Evolutionary conservation across 1,140 invertebrate species (phyloP).

Genomic region (Trichoplusia ni): DNA sequence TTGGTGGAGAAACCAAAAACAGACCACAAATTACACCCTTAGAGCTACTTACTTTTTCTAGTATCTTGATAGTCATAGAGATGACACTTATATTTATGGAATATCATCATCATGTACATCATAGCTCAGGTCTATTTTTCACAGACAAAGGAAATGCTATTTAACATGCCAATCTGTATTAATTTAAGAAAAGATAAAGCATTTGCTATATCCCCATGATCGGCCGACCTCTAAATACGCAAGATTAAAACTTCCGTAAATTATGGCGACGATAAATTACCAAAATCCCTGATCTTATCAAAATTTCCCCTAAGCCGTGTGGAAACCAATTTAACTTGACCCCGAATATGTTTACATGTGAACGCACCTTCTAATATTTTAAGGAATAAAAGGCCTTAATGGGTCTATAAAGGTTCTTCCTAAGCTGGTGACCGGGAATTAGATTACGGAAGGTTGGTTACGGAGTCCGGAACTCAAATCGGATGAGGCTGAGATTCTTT

Average conservation of each 20-base stretch:
- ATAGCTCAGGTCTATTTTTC: no score
- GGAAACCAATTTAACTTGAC: conserved; percentile 14
- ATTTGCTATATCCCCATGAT: neutral
- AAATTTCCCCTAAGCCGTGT: conserved; percentile 2
- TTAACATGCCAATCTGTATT: no score
- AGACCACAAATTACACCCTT: no score
- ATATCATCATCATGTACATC: no score
- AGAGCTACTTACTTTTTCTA: no score
- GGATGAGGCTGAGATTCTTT: neutral
- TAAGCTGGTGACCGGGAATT: neutral
- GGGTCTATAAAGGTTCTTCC: conserved; percentile 5
- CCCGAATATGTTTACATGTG: no score
- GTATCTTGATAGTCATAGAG: no score
- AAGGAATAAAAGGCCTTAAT: conserved; percentile 8
- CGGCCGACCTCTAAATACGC: neutral
- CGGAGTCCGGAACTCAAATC: neutral
- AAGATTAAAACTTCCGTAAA: conserved; percentile 32
- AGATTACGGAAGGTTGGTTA: neutral
- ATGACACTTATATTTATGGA: no score
- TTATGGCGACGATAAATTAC: conserved; percentile 29
- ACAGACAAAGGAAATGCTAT: no score
- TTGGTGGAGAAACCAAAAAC: no score
- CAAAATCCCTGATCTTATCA: conserved; percentile 32
- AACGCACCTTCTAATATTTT: neutral
- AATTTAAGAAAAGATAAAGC: neutral